Evolutionary conservation across 1,140 invertebrate genomes (phyloP).

Genomic region (Lucilia sericata): DNA sequence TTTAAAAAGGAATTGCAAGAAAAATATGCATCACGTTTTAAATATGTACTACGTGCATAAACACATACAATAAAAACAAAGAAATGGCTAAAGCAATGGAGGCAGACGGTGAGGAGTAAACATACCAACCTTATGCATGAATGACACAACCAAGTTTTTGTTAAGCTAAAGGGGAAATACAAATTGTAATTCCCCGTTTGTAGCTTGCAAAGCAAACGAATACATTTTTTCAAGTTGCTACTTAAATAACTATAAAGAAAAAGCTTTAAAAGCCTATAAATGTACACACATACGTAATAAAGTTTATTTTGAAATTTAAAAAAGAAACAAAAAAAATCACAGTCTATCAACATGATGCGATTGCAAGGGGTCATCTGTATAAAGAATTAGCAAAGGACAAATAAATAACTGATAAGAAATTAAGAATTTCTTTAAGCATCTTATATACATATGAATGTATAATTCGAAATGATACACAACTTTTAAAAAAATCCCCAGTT

Average conservation of each 20-base stretch:
- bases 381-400: not conserved
- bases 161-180: not conserved
- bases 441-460: no score
- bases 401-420: not conserved
- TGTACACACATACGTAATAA: not conserved
- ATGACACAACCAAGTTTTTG: not conserved
- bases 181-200: not conserved
- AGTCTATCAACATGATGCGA: not conserved
- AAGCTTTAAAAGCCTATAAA: no score
- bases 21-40: no score
- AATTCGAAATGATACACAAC: not conserved
- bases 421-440: not conserved
- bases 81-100: no score
- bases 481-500: constrained; percentile 2
- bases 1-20: no score
- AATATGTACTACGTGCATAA: no score
- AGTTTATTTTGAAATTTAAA: not conserved
- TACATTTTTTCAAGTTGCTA: no score
- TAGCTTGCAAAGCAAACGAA: not conserved
- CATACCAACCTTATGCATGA: no score
- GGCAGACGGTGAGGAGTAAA: not conserved
- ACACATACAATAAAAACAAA: no score
- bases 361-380: not conserved
- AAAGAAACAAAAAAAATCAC: not conserved
- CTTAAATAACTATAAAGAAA: no score